phyloP scores from a whole-genome alignment of 2,888 invertebrate species.

The Nematopogon swammerdamellus region DNA sequence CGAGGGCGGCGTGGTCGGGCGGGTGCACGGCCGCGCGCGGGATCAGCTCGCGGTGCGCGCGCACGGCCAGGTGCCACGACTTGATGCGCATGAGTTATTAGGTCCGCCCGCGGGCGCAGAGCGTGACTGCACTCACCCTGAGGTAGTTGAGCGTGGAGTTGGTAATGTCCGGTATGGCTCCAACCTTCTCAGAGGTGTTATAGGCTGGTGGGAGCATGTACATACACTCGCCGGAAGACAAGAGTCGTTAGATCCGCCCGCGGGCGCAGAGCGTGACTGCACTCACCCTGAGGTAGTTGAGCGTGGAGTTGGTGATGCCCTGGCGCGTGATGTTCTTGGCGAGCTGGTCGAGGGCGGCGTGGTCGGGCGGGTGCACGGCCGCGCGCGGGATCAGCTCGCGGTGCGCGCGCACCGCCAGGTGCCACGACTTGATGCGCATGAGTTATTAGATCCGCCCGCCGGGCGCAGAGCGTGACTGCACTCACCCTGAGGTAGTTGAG shows the following conservation, averaged over 20 bases:
- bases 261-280: too few species aligned
- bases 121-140: too few species aligned
- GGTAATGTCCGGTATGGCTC: constrained; percentile 93
- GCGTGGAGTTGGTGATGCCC: constrained; percentile 96
- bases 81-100: constrained; percentile 99
- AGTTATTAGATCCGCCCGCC: too few species aligned
- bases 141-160: constrained; percentile 97
- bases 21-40: constrained; percentile 81
- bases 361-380: constrained; percentile 77
- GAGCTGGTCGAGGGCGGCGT: constrained; percentile 88
- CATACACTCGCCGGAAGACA: constrained; percentile 91
- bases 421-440: constrained; percentile 99
- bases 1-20: constrained; percentile 83
- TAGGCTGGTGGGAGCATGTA: constrained; percentile 82
- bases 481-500: constrained; percentile 96
- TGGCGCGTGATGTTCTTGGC: constrained; percentile 96
- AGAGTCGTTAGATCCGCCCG: too few species aligned
- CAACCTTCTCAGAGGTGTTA: constrained; percentile 86
- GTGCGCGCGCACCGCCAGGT: constrained; percentile 92
- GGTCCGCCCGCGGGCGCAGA: too few species aligned
- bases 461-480: too few species aligned
- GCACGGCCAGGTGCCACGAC: constrained; percentile 97
- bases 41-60: constrained; percentile 92
- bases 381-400: constrained; percentile 92
- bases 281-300: constrained; percentile 98